Evolutionary conservation across 2,113 vertebrate genomes (phyloP).

Genomic region (Lampris incognitus): DNA sequence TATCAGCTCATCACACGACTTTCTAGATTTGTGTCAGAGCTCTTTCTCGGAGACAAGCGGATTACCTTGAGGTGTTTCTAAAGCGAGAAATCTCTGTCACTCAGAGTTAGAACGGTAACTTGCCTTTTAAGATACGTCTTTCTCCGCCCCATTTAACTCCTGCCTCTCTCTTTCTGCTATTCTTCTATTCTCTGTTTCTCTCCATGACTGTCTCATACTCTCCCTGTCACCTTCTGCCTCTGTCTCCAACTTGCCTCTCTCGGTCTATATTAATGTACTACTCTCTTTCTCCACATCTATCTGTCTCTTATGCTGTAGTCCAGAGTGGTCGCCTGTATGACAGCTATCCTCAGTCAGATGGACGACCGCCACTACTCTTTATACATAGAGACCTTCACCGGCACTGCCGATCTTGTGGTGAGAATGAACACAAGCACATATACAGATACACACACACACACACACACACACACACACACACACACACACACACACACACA

Average conservation of each 20-base stretch:
- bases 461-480: slow-evolving; percentile 4
- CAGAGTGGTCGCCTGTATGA: slow-evolving; percentile 97
- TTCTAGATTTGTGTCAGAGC: slow-evolving; percentile 6
- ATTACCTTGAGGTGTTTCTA: slow-evolving; percentile 14
- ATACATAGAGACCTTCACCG: slow-evolving; percentile 94
- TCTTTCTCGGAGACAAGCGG: neutral
- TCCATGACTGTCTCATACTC: no score
- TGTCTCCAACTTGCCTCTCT: slow-evolving; percentile 4
- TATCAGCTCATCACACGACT: slow-evolving; percentile 12
- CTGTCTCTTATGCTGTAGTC: slow-evolving; percentile 80
- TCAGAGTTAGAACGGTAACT: slow-evolving; percentile 12
- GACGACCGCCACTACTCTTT: slow-evolving; percentile 89
- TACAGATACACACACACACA: slow-evolving; percentile 23
- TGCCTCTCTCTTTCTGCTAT: no score
- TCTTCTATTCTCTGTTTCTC: no score
- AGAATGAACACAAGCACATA: slow-evolving; percentile 65
- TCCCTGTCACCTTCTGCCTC: slow-evolving; percentile 16
- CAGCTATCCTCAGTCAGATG: slow-evolving; percentile 96
- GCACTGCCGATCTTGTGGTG: slow-evolving; percentile 91
- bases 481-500: neutral
- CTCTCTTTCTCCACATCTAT: slow-evolving; percentile 12
- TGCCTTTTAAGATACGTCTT: no score
- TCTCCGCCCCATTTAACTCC: no score
- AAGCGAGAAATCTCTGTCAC: slow-evolving; percentile 21
- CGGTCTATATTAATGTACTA: no score